phyloP scores from a whole-genome alignment of 2,113 vertebrate genomes.

The Lampris megalopsis region DNA sequence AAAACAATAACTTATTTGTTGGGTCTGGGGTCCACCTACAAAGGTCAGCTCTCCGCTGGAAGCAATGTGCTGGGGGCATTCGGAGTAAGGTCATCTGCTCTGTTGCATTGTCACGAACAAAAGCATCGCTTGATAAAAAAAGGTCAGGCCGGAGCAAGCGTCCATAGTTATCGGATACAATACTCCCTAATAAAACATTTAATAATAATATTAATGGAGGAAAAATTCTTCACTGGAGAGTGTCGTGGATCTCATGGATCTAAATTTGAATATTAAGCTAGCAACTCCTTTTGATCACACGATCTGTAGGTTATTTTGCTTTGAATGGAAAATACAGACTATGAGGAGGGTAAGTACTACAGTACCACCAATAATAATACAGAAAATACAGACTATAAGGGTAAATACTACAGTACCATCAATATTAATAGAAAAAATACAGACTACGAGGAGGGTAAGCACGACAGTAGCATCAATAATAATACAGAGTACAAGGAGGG shows the following conservation, averaged over 20 bases:
- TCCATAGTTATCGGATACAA: conserved; percentile 19
- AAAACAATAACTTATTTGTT: conserved; percentile 58
- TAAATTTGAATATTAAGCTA: background rate
- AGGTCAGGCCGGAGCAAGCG: conserved; percentile 35
- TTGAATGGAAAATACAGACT: conserved; percentile 25
- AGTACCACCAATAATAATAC: background rate
- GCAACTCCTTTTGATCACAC: background rate
- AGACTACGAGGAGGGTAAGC: too few species aligned
- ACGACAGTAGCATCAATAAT: too few species aligned
- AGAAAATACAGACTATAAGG: too few species aligned
- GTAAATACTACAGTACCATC: too few species aligned
- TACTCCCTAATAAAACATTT: background rate
- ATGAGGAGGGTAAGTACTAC: background rate
- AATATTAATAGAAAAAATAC: too few species aligned
- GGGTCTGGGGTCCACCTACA: conserved; percentile 39
- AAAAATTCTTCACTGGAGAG: too few species aligned
- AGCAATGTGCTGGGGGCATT: conserved; percentile 60
- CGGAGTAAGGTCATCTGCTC: conserved; percentile 36
- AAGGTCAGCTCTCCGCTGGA: conserved; percentile 46
- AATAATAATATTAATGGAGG: background rate
- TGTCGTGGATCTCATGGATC: too few species aligned
- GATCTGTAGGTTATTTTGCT: background rate
- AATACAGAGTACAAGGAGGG: too few species aligned
- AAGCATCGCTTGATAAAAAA: conserved; percentile 46
- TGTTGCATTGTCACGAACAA: conserved; percentile 47